Percentiles rank a stretch among this genome's conserved stretches.
These are phyloP conservation scores for Junco hyemalis DNA, from an alignment of 2,113 vertebrate species.

Conservation along the genomic window DNA sequence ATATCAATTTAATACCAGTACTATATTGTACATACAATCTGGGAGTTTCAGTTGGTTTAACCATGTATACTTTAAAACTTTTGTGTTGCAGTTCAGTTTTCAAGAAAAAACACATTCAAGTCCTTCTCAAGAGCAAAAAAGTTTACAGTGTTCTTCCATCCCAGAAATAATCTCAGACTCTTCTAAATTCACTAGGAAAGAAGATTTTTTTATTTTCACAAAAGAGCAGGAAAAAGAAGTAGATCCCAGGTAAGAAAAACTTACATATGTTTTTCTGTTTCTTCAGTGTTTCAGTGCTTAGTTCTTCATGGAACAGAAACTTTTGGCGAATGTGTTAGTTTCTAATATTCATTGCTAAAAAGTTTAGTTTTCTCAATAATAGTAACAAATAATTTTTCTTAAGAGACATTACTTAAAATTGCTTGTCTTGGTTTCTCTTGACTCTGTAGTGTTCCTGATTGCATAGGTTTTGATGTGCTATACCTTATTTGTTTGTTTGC, in stretches of 20 bases:
- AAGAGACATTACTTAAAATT: background rate
- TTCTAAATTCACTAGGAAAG: slow-evolving; percentile 31
- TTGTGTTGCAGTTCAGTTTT: slow-evolving; percentile 46
- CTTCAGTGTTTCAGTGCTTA: background rate
- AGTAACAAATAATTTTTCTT: background rate
- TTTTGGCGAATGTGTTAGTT: background rate
- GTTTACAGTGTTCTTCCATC: background rate
- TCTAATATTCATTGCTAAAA: background rate
- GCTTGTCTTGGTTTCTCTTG: background rate
- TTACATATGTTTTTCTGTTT: background rate
- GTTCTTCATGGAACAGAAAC: background rate
- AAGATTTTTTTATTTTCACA: slow-evolving; percentile 65
- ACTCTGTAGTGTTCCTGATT: background rate
- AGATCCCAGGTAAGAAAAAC: slow-evolving; percentile 66
- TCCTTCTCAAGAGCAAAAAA: slow-evolving; percentile 59
- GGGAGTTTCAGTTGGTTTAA: background rate
- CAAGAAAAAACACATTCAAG: slow-evolving; percentile 35
- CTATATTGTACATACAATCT: background rate
- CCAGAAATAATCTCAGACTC: slow-evolving; percentile 25
- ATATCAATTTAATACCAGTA: background rate
- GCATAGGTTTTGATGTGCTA: background rate
- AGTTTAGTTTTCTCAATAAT: background rate
- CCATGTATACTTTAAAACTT: background rate
- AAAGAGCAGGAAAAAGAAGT: slow-evolving; percentile 38
- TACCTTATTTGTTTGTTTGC: background rate